Conservation (phyloP, 2,797 vertebrate species). For the Benthosema pterotum region DNA sequence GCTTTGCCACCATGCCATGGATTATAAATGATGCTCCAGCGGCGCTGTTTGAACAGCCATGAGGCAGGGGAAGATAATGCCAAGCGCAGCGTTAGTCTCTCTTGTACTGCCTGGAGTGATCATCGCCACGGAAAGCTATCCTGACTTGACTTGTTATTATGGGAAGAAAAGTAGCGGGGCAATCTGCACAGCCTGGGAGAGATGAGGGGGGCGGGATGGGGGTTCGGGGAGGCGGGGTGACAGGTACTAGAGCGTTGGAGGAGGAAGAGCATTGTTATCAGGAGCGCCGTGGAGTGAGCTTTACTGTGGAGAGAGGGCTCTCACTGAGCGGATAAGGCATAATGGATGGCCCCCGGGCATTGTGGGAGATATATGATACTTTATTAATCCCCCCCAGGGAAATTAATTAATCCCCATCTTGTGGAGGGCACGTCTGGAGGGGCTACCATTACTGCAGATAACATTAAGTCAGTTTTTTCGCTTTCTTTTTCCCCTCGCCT, state of each 20-base stretch:
- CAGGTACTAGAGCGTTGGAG: constrained; percentile 34
- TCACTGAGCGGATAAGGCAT: constrained; percentile 48
- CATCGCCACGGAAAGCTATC: background rate
- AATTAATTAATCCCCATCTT: constrained; percentile 67
- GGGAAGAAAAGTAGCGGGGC: background rate
- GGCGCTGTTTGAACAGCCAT: background rate
- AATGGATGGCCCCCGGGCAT: constrained; percentile 59
- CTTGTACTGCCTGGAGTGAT: background rate
- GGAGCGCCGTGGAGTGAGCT: constrained; percentile 32
- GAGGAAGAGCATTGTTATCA: constrained; percentile 46
- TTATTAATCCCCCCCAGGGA: constrained; percentile 64
- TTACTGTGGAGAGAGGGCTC: constrained; percentile 33
- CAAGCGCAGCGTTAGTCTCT: constrained; percentile 11
- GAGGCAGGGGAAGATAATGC: background rate
- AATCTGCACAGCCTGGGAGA: constrained; percentile 32
- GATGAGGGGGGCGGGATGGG: constrained; percentile 27
- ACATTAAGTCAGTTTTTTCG: constrained; percentile 35
- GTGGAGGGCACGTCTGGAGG: constrained; percentile 57
- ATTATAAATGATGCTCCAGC: no score
- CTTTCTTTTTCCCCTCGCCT: constrained; percentile 10
- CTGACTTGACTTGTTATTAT: background rate
- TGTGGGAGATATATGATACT: constrained; percentile 66
- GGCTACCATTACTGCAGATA: constrained; percentile 60
- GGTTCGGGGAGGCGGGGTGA: constrained; percentile 15
- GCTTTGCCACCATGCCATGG: no score